phyloP scores from a whole-genome alignment of 2,797 vertebrate species.

The Microcaecilia unicolor region DNA sequence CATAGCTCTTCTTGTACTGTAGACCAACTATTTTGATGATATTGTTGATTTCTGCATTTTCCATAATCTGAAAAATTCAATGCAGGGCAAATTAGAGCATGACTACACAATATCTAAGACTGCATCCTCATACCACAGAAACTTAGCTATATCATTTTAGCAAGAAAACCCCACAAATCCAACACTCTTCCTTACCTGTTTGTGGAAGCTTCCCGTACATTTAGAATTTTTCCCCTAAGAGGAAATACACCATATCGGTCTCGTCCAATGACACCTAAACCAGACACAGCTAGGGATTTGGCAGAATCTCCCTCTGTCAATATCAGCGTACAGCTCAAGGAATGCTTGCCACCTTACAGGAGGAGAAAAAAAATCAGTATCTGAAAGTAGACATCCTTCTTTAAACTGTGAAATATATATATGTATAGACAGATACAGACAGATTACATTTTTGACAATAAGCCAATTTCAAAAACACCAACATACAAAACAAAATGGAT shows the following conservation, averaged over 20 bases:
- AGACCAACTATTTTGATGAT: conserved; percentile 86
- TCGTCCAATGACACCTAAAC: conserved; percentile 76
- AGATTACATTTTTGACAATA: too few species aligned
- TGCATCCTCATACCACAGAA: too few species aligned
- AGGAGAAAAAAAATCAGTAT: conserved; percentile 1
- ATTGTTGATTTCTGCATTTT: conserved; percentile 86
- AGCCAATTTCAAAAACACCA: too few species aligned
- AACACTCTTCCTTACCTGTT: conserved; percentile 54
- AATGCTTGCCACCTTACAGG: conserved; percentile 86
- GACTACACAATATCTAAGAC: too few species aligned
- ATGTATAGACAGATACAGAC: too few species aligned
- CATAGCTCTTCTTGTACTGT: conserved; percentile 86
- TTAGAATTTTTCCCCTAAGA: conserved; percentile 82
- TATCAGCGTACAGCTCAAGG: conserved; percentile 85
- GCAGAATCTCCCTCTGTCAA: conserved; percentile 83
- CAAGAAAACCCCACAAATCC: neutral
- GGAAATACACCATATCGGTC: conserved; percentile 83
- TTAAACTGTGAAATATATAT: too few species aligned
- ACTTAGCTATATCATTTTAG: neutral
- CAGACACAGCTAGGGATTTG: conserved; percentile 80
- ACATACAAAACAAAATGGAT: too few species aligned
- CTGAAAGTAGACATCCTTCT: too few species aligned
- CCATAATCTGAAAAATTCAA: conserved; percentile 76
- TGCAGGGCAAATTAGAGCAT: too few species aligned
- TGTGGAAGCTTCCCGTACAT: conserved; percentile 85